Percentiles rank a stretch among this genome's conserved stretches.
phyloP scores from a whole-genome alignment of 2,888 invertebrate species.

The Axea sp. region DNA sequence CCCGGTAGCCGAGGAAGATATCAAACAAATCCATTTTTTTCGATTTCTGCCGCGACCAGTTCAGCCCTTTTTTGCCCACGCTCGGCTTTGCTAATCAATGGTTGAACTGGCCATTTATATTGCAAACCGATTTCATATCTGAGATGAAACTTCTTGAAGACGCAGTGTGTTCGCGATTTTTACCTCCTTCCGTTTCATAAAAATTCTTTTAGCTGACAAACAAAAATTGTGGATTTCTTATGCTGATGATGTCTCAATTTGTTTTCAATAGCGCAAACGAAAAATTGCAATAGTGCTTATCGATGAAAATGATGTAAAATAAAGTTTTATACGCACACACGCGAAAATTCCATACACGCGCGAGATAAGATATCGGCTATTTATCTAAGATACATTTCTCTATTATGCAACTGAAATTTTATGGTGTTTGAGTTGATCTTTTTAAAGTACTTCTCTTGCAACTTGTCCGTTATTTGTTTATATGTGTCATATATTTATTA shows the following conservation, averaged over 20 bases:
- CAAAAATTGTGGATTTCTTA: constrained; percentile 16
- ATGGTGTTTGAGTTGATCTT: no score
- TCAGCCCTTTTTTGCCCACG: constrained; percentile 21
- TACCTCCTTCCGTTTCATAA: constrained; percentile 14
- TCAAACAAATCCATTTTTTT: constrained; percentile 47
- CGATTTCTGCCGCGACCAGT: constrained; percentile 22
- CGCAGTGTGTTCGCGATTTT: constrained; percentile 2
- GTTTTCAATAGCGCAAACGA: neutral
- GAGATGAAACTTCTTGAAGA: constrained; percentile 45
- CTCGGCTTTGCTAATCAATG: constrained; percentile 50
- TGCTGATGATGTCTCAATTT: constrained; percentile 9
- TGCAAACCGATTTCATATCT: constrained; percentile 49
- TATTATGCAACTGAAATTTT: no score
- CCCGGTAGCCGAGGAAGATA: constrained; percentile 48
- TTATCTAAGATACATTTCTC: no score
- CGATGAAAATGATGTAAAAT: no score
- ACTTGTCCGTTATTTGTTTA: no score
- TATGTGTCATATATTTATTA: no score
- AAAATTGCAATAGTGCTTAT: no score
- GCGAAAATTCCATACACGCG: no score
- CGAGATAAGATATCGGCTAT: no score
- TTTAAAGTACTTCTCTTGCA: no score
- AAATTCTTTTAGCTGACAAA: neutral
- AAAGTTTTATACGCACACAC: no score
- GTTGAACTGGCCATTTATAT: constrained; percentile 49